Percentiles rank a stretch among this genome's conserved stretches.
Evolutionary conservation across 1,140 invertebrate genomes (phyloP).

Genomic region (Mesaphorura yosii): DNA sequence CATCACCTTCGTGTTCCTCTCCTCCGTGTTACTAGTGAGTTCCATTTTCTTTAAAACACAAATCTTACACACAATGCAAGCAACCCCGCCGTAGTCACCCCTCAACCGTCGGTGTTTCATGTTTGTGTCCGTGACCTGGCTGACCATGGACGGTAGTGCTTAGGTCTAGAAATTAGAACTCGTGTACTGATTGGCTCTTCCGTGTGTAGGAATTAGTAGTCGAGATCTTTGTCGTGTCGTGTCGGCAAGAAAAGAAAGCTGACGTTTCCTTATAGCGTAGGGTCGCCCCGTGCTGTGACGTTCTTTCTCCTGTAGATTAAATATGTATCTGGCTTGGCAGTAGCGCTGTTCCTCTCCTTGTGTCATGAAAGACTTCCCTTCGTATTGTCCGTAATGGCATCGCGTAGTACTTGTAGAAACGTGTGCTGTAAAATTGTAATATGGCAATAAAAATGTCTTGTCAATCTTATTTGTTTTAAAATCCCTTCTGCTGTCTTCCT

Average conservation of each 20-base stretch:
- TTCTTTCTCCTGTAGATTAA: background rate
- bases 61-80: no score
- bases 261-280: background rate
- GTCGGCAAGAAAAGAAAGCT: no score
- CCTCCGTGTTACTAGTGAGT: background rate
- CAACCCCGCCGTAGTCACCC: no score
- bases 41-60: no score
- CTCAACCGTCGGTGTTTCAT: background rate
- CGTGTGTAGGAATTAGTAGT: background rate
- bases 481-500: no score
- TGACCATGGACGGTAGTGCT: background rate
- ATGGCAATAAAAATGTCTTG: no score
- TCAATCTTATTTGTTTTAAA: no score
- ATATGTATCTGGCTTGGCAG: background rate
- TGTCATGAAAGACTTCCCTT: no score
- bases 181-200: background rate
- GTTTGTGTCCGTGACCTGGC: background rate
- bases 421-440: no score
- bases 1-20: constrained; percentile 4
- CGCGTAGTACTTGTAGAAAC: no score
- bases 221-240: no score
- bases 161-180: background rate
- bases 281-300: background rate
- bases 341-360: background rate
- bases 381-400: no score